A percentile compares a stretch with the other conserved stretches of the same genome.
Evolutionary conservation across 2,113 vertebrate species (phyloP).

Genomic region (Caracal caracal): DNA sequence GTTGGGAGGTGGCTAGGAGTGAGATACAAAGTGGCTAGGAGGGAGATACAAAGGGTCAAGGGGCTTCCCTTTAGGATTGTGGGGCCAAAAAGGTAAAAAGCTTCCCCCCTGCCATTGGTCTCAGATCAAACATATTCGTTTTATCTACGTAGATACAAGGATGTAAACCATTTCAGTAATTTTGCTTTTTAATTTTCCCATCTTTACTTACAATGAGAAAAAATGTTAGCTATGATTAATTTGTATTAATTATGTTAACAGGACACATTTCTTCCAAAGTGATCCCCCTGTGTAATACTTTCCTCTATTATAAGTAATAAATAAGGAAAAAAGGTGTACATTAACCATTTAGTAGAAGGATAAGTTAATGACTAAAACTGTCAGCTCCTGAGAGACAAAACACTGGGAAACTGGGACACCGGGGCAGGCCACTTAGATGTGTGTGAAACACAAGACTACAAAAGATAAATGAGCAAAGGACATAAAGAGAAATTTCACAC

Average conservation of each 20-base stretch:
- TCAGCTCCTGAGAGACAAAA: background rate
- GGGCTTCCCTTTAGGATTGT: background rate
- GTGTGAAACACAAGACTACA: background rate
- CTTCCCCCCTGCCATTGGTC: background rate
- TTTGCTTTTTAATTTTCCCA: background rate
- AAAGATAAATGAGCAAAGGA: background rate
- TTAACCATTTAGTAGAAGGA: background rate
- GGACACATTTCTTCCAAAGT: background rate
- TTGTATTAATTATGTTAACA: background rate
- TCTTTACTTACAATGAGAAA: background rate
- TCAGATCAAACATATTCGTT: background rate
- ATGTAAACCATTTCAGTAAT: background rate
- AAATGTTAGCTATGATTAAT: background rate
- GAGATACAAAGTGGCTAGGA: background rate
- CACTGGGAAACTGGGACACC: background rate
- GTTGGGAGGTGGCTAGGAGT: background rate
- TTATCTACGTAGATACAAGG: background rate
- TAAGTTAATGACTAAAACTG: background rate
- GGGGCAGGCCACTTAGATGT: background rate
- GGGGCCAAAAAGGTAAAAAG: background rate
- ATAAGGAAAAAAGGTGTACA: background rate
- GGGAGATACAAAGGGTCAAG: rapidly evolving
- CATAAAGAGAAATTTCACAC: background rate
- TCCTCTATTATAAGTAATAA: background rate
- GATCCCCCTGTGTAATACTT: background rate